Evolutionary conservation across 2,797 vertebrate genomes (phyloP), one percentile per base, ranked within the genome.

Genomic region (Tragopan temminckii): DNA sequence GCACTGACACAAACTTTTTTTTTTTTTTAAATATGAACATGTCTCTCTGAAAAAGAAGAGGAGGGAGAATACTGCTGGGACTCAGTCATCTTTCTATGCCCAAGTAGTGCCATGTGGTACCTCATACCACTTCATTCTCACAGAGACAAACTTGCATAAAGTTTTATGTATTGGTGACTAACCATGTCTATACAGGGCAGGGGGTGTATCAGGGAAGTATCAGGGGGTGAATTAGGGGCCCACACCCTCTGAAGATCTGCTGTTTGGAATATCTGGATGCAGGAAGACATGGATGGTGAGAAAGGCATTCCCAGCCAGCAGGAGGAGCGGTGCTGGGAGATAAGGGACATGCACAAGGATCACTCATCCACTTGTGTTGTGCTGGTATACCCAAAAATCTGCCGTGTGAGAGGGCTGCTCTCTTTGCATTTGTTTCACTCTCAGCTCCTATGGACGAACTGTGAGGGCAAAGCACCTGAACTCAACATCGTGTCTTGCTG

Each of bases 311-410:
- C 27, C 18, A 35, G 63, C 24, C n/a, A 33, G 38, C 20, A 88
- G 46, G 66, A 53, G 31, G 50, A 43, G 57, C 23, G 5, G 0
- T 57, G 31, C 7, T 52, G 63, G 48, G 24, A 45, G 5, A 5
- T 11, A 19, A 75, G 17, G 84, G 21, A 20, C 70, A 48, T 24
- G 23, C 29, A 72, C 13, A 16, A 36, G 36, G 23, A 31, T 20
- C 9, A 1, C 46, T 84, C 17, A 7, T 46, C 29, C 27, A 23
- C 45, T 16, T 40, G 14, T 5, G 5, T 75, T 1, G 0, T 19
- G 63, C 38, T 57, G 61, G 27, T 7, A 20, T 3, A 2, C 27
- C 36, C 55, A 25, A 45, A 36, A 77, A 70, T 13, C 7, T 29
- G 46, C 14, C 3, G 1, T 38, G 23, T 5, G 62, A 76, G 21